Conservation (phyloP, 2,113 vertebrate species). For the Calidris pygmaea region DNA sequence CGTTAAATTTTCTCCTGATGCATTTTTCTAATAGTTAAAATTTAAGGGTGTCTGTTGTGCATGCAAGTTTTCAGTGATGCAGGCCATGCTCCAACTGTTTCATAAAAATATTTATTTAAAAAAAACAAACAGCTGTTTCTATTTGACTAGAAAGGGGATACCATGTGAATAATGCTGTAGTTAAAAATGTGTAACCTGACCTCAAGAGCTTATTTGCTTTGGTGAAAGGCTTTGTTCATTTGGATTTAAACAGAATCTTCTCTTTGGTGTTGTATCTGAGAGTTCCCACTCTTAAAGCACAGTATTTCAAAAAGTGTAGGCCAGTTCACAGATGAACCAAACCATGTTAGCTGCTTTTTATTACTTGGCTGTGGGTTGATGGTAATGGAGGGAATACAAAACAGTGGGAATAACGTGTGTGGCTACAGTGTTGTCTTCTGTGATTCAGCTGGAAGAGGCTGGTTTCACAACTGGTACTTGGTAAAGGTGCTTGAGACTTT, state of each 20-base stretch:
- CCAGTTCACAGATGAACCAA: not conserved
- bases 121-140: not conserved
- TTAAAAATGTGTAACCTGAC: not conserved
- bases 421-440: not conserved
- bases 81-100: not conserved
- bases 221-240: not conserved
- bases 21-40: not conserved
- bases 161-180: not conserved
- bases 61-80: not conserved
- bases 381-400: not conserved
- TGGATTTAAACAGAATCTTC: not conserved
- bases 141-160: not conserved
- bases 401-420: not conserved
- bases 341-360: rapidly evolving
- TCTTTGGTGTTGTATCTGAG: not conserved
- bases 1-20: not conserved
- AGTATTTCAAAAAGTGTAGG: not conserved
- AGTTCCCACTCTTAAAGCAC: not conserved
- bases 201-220: not conserved
- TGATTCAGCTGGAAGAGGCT: not conserved
- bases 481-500: not conserved
- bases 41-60: rapidly evolving
- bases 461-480: not conserved
- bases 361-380: not conserved
- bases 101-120: not conserved